phyloP scores from a whole-genome alignment of 2,888 invertebrate genomes.

The Liodrosophila aerea region DNA sequence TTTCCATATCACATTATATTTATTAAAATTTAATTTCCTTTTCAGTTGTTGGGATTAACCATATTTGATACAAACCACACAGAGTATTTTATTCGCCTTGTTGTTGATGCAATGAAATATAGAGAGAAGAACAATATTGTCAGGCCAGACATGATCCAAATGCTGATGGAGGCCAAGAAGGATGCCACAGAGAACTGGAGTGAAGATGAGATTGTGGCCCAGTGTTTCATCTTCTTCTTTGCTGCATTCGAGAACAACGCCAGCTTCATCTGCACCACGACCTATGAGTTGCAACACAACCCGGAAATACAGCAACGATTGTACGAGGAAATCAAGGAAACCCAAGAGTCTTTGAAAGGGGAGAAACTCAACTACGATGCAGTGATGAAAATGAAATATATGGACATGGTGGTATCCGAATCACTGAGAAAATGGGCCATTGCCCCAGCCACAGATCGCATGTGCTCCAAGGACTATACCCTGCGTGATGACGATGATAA shows the following conservation, averaged over 20 bases:
- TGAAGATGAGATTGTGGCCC: constrained; percentile 83
- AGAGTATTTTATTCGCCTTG: constrained; percentile 80
- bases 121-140: constrained; percentile 80
- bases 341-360: constrained; percentile 79
- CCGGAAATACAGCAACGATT: constrained; percentile 84
- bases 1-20: too few relatives aligned
- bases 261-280: constrained; percentile 82
- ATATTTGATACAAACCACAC: constrained; percentile 56
- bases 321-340: constrained; percentile 83
- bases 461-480: constrained; percentile 83
- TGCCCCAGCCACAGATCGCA: constrained; percentile 82
- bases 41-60: constrained; percentile 36
- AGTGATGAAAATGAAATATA: constrained; percentile 84
- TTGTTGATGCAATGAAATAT: constrained; percentile 81
- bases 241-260: constrained; percentile 84
- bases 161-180: constrained; percentile 84
- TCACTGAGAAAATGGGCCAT: constrained; percentile 83
- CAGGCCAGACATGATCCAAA: constrained; percentile 84
- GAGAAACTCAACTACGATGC: constrained; percentile 83
- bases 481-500: constrained; percentile 80
- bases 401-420: constrained; percentile 86
- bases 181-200: constrained; percentile 59
- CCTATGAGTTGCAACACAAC: constrained; percentile 84
- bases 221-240: constrained; percentile 84
- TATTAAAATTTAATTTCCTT: neutral